Evolutionary conservation across 2,113 vertebrate species (phyloP).

Genomic region (Eudyptes chrysolophus): DNA sequence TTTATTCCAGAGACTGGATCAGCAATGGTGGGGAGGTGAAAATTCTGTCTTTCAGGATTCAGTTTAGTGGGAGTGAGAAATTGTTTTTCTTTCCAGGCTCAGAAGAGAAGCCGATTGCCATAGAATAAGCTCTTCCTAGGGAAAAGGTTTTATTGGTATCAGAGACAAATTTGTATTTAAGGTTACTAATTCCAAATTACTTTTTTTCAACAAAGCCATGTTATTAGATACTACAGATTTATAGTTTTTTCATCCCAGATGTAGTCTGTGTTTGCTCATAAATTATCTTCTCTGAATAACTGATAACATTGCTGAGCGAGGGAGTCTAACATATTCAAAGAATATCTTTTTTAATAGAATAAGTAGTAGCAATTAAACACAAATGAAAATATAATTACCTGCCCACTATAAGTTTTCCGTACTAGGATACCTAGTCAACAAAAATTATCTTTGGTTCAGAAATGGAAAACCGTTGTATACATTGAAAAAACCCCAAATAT

Average conservation of each 20-base stretch:
- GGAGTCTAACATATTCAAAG: not conserved
- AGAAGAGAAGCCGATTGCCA: not conserved
- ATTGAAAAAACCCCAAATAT: not conserved
- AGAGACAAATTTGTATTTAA: not conserved
- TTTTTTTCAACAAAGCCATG: not conserved
- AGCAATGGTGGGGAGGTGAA: not conserved
- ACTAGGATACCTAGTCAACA: not conserved
- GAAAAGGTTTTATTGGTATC: conserved; percentile 1
- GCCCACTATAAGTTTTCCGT: not conserved
- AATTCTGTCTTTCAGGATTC: conserved; percentile 10
- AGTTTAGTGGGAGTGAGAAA: not conserved
- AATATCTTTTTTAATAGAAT: not conserved
- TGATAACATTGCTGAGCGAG: not conserved
- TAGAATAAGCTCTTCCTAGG: not conserved
- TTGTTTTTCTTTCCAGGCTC: conserved; percentile 17
- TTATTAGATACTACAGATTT: not conserved
- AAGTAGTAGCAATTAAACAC: not conserved
- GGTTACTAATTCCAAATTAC: not conserved
- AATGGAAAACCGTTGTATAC: not conserved
- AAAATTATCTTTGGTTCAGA: not conserved
- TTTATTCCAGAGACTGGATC: conserved; percentile 51
- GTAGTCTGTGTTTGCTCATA: not conserved
- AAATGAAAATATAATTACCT: not conserved
- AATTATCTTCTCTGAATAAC: not conserved
- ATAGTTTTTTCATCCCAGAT: not conserved